Evolutionary conservation across 64 coral and sea anemone species (phyloP).

Genomic region (Actinia equina): DNA sequence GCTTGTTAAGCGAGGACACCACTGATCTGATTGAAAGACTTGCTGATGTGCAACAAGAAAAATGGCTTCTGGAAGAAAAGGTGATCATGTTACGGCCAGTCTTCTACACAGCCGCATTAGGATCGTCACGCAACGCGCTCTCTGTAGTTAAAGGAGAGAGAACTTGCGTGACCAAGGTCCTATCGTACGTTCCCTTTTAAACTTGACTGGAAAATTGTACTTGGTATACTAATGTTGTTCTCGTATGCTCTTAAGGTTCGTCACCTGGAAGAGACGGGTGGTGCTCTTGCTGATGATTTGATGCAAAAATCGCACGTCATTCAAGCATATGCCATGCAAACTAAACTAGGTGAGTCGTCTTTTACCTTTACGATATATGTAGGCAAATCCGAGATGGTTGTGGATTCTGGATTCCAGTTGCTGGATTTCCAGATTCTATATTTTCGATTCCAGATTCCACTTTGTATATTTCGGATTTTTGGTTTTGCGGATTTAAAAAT

Average conservation of each 20-base stretch:
- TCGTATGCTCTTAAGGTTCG: conserved; percentile 46
- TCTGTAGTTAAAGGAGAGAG: too few species aligned
- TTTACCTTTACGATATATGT: too few species aligned
- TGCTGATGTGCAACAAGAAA: conserved; percentile 95
- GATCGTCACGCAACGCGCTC: too few species aligned
- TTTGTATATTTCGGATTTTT: too few species aligned
- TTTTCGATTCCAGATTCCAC: too few species aligned
- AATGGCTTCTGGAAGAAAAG: conserved; percentile 95
- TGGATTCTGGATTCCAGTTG: too few species aligned
- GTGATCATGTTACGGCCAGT: conserved; percentile 1
- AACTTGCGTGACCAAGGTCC: too few species aligned
- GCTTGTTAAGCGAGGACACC: conserved; percentile 82
- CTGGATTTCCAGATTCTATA: too few species aligned
- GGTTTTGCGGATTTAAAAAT: too few species aligned
- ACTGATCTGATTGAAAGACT: conserved; percentile 84
- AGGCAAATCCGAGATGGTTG: too few species aligned
- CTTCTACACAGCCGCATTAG: background rate
- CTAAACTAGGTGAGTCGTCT: conserved; percentile 72
- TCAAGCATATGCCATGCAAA: conserved; percentile 89
- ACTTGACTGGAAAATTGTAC: background rate
- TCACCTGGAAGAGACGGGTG: conserved; percentile 87
- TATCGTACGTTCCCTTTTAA: too few species aligned
- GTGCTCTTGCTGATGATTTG: conserved; percentile 83
- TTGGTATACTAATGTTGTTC: background rate
- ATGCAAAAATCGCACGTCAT: conserved; percentile 87